Evolutionary conservation across 2,113 vertebrate species (phyloP).

Genomic region (Cynocephalus volans): DNA sequence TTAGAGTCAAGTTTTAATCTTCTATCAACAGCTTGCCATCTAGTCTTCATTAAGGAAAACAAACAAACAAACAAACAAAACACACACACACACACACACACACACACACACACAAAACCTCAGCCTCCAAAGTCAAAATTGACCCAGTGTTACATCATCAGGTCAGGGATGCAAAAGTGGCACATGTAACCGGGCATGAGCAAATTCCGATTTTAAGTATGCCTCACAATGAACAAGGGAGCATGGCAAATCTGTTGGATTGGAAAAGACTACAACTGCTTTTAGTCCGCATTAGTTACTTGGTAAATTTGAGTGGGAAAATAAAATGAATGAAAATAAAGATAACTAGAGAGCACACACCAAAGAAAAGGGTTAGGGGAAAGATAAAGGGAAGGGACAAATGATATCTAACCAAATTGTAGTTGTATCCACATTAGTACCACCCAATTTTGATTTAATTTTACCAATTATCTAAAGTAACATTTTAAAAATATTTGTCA

Average conservation of each 20-base stretch:
- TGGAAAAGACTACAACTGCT: background rate
- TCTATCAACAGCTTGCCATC: background rate
- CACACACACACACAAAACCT: too few relatives aligned
- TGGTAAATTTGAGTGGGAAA: background rate
- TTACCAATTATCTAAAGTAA: background rate
- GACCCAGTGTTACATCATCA: background rate
- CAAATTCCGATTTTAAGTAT: background rate
- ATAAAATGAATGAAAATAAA: constrained; percentile 8
- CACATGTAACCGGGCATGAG: background rate
- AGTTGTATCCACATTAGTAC: background rate
- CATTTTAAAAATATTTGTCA: background rate
- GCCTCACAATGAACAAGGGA: background rate
- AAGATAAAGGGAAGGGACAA: background rate
- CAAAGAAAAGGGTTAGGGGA: background rate
- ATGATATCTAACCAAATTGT: background rate
- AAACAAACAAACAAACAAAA: background rate
- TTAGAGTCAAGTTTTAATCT: constrained; percentile 44
- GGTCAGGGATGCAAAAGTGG: background rate
- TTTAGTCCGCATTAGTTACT: background rate
- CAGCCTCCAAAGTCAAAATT: background rate
- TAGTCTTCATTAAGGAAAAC: constrained; percentile 30
- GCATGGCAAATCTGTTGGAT: background rate
- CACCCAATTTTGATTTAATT: background rate
- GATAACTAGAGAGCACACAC: background rate
- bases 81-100: too few relatives aligned